These are phyloP conservation scores for Drosophila algonquin DNA, from an alignment of 2,888 invertebrate genomes.

Conservation along the genomic window DNA sequence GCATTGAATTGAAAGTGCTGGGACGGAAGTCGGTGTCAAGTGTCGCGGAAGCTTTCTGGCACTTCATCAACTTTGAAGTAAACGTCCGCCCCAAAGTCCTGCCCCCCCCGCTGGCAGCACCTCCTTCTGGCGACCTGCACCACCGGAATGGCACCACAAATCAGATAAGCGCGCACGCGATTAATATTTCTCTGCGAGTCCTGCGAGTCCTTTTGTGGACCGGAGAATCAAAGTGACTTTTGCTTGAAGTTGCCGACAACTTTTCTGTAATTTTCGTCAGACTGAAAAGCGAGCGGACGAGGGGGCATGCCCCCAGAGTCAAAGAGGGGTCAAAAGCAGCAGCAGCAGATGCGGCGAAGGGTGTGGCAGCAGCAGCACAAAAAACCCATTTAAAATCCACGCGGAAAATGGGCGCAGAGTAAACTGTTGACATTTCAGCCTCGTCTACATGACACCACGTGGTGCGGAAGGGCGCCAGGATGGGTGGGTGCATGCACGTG, in stretches of 20 bases:
- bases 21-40: slow-evolving; percentile 60
- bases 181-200: slow-evolving; percentile 38
- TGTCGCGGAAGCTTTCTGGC: slow-evolving; percentile 74
- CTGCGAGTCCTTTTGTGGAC: slow-evolving; percentile 26
- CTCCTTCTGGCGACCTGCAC: neutral
- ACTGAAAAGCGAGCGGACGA: slow-evolving; percentile 27
- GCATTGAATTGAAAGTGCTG: slow-evolving; percentile 65
- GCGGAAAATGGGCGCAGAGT: slow-evolving; percentile 75
- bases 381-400: slow-evolving; percentile 76
- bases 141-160: slow-evolving; percentile 52
- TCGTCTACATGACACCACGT: slow-evolving; percentile 62
- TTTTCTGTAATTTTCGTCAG: slow-evolving; percentile 65
- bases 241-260: slow-evolving; percentile 65
- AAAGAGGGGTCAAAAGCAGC: slow-evolving; percentile 57
- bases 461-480: neutral
- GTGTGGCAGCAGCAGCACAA: slow-evolving; percentile 34
- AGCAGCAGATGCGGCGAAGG: slow-evolving; percentile 14
- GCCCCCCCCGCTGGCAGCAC: neutral
- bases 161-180: slow-evolving; percentile 65
- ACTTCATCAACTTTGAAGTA: slow-evolving; percentile 67
- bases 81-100: slow-evolving; percentile 15
- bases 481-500: no score
- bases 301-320: slow-evolving; percentile 3
- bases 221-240: slow-evolving; percentile 43
- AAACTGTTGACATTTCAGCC: slow-evolving; percentile 78